Evolutionary conservation across 2,113 vertebrate genomes (phyloP), one percentile per base, ranked within the genome.

Genomic region (Centrocercus urophasianus): DNA sequence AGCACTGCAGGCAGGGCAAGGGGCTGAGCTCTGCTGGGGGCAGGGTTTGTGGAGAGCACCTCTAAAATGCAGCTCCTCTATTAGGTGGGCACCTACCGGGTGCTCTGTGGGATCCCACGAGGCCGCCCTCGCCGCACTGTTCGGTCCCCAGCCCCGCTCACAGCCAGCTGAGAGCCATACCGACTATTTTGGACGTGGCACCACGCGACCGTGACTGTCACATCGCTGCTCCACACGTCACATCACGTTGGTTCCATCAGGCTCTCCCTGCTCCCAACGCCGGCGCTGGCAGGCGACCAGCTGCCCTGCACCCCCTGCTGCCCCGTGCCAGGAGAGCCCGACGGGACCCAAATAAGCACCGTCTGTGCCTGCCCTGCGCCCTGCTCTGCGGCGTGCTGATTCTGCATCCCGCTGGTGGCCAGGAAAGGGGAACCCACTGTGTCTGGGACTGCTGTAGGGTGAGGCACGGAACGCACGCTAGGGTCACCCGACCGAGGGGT

Each of bases 121-220:
- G 43, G 59, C 69, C 76, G 82, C 69, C 80, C 18, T 48, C 17
- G 8, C 71, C 6, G 14, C 71, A 11, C 43, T 22, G 20, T 21
- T n/a, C 21, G 13, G 32, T 47, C 17, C 73, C 63, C 3, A 1
- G 57, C 80, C 69, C 92, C 25, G 71, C 71, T 19, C 21, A 0
- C 30, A 86, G 89, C 64, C 67, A 3, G 59, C 69, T 3, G 1
- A 90, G 83, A 43, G 86, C 88, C 71, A 54, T 13, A 13, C 73
- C 88, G 61, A 90, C 92, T 92, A 90, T 96, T 96, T 95, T 93
- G 95, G 95, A 93, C 83, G 54, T 48, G 52, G 86, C 90, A 92
- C 94, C 93, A 93, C 89, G 87, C 93, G 93, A 92, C 91, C 65
- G 95, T 92, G 93, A 93, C 86, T 70, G 95, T 92, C 95, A 93